Percentiles rank a stretch among this genome's conserved stretches.
phyloP scores from a whole-genome alignment of 2,113 vertebrate genomes.

The Tragelaphus scriptus region DNA sequence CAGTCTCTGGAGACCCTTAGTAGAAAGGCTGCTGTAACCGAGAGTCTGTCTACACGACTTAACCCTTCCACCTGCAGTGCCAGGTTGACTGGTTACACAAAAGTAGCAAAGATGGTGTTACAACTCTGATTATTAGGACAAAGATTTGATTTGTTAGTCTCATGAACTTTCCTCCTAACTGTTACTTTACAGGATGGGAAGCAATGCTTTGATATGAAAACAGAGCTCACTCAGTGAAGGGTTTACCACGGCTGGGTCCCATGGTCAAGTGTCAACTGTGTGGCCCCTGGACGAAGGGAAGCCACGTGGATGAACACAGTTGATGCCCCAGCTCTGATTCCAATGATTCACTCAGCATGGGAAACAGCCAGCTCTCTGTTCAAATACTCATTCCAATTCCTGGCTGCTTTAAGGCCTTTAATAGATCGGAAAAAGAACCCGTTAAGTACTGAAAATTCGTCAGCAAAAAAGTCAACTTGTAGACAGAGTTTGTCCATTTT shows the following conservation, averaged over 20 bases:
- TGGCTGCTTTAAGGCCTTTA: slow-evolving; percentile 40
- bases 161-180: background rate
- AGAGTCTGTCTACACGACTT: background rate
- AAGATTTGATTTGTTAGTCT: background rate
- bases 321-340: background rate
- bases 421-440: slow-evolving; percentile 13
- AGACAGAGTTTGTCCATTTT: background rate
- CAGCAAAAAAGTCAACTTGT: background rate
- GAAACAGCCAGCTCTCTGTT: slow-evolving; percentile 29
- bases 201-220: background rate
- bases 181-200: slow-evolving; percentile 27
- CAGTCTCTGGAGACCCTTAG: background rate
- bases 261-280: background rate
- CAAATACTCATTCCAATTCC: slow-evolving; percentile 37
- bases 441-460: slow-evolving; percentile 36
- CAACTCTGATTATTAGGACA: background rate
- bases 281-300: background rate
- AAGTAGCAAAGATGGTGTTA: background rate
- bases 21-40: background rate
- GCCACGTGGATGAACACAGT: background rate
- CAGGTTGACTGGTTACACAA: background rate
- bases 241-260: background rate
- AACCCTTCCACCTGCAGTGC: background rate
- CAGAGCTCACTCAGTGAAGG: background rate
- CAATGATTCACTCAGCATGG: slow-evolving; percentile 33